Conservation (phyloP, 2,797 vertebrate genomes). For the Bovichtus diacanthus region DNA sequence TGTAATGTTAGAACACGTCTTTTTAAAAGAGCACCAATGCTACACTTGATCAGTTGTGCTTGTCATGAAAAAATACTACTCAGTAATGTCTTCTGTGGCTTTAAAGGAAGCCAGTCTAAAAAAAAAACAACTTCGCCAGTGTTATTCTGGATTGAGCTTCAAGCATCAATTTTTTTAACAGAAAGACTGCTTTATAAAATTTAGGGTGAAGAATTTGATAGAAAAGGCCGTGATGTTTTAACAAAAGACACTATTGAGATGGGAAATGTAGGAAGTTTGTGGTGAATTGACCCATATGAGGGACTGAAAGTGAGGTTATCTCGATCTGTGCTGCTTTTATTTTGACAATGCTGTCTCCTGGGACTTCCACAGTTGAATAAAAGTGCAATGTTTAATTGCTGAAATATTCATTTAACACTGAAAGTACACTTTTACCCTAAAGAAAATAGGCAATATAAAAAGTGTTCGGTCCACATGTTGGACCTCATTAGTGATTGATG, state of each 20-base stretch:
- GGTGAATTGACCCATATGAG: neutral
- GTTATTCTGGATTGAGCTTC: neutral
- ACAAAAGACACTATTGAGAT: neutral
- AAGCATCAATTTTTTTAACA: neutral
- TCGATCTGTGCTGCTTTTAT: neutral
- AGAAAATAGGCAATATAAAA: neutral
- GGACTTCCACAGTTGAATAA: neutral
- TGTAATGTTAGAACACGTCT: too few relatives aligned
- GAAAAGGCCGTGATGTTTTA: neutral
- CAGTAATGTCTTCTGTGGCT: neutral
- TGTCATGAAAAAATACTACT: neutral
- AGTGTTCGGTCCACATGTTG: neutral
- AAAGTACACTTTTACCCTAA: neutral
- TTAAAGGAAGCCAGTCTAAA: neutral
- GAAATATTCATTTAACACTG: neutral
- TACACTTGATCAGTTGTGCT: neutral
- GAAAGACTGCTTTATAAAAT: neutral
- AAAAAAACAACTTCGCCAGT: neutral
- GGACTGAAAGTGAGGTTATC: neutral
- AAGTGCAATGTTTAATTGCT: neutral
- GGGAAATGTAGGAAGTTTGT: neutral
- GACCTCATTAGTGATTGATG: neutral
- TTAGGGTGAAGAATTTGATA: neutral
- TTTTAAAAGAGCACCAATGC: neutral
- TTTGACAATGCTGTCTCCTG: neutral